Evolutionary conservation across 2,113 vertebrate species (phyloP).

Genomic region (Macrotus californicus): DNA sequence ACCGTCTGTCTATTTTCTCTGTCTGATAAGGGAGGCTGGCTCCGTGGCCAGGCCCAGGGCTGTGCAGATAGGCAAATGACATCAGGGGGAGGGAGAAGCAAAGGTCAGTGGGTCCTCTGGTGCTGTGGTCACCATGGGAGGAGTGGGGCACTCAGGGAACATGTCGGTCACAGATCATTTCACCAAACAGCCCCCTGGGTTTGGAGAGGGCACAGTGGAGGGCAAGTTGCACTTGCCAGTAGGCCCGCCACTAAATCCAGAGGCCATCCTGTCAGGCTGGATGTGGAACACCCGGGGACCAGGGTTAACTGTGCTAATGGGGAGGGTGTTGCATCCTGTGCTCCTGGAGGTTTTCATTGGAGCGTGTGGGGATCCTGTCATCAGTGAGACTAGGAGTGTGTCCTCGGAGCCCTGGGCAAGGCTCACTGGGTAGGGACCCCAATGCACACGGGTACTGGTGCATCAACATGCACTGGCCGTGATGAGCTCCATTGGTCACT

Average conservation of each 20-base stretch:
- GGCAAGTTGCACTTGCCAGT: neutral
- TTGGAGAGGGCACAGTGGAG: neutral
- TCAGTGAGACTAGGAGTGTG: neutral
- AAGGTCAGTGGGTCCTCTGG: neutral
- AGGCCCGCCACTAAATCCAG: neutral
- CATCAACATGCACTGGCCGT: accelerated
- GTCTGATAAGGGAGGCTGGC: constrained; percentile 17
- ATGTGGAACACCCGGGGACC: neutral
- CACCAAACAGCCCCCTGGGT: neutral
- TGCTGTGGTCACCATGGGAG: neutral
- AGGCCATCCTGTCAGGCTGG: neutral
- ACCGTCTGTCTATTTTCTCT: neutral
- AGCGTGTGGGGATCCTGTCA: accelerated
- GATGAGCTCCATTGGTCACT: neutral
- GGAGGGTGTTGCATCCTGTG: neutral
- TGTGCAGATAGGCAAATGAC: neutral
- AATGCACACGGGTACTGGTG: accelerated
- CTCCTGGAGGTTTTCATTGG: neutral
- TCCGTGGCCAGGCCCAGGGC: neutral
- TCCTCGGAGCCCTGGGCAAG: neutral
- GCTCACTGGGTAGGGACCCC: neutral
- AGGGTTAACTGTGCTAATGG: neutral
- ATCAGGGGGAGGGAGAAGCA: neutral
- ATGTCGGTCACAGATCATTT: neutral
- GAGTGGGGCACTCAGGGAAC: accelerated